phyloP scores from a whole-genome alignment of 2,797 vertebrate species.

The Oreochromis grahami region DNA sequence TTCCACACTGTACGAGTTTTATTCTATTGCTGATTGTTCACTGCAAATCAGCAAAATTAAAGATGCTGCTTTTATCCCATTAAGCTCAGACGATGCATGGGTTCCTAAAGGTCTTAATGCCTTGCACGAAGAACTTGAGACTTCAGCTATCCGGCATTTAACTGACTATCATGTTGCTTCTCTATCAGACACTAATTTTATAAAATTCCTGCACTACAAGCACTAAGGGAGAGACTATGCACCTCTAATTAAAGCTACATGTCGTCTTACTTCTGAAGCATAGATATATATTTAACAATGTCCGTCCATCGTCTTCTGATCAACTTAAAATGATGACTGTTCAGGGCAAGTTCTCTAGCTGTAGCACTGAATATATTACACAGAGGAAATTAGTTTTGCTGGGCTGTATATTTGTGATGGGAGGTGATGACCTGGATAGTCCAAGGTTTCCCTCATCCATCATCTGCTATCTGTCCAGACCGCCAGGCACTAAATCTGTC shows the following conservation, averaged over 20 bases:
- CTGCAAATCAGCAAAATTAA: background rate
- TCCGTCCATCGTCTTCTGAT: background rate
- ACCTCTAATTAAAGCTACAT: background rate
- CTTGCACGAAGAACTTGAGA: background rate
- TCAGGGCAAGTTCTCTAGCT: background rate
- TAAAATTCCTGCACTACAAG: background rate
- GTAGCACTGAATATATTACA: background rate
- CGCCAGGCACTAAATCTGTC: constrained; percentile 53
- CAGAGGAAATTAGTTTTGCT: constrained; percentile 17
- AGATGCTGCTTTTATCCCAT: background rate
- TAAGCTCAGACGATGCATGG: background rate
- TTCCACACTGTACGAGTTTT: background rate
- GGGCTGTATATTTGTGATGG: constrained; percentile 10
- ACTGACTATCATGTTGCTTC: background rate
- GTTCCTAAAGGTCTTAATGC: background rate
- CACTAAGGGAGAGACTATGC: background rate
- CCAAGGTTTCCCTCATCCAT: constrained; percentile 69
- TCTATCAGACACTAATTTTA: background rate
- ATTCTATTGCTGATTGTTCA: background rate
- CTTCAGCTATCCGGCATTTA: background rate
- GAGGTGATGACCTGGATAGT: constrained; percentile 54
- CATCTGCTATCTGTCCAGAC: constrained; percentile 43
- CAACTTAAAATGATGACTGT: background rate
- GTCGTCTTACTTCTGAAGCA: background rate
- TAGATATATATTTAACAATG: background rate